Conservation (phyloP, 30 jellyfish, hydroid and myxozoan species). For the Aurelia aurita region DNA sequence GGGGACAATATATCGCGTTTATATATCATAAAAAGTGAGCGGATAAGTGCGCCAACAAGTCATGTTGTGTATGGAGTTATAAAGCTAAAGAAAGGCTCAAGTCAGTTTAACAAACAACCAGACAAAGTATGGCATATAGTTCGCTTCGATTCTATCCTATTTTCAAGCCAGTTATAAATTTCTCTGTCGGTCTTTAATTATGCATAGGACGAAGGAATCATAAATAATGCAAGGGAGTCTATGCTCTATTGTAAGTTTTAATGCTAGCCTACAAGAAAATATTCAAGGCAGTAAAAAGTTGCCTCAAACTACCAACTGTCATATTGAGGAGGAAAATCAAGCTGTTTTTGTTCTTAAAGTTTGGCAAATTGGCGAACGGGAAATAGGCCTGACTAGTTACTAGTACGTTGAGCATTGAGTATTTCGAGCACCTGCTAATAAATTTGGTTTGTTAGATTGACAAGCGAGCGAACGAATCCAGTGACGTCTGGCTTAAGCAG, state of each 20-base stretch:
- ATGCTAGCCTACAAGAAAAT: conserved; percentile 19
- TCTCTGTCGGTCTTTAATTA: conserved; percentile 40
- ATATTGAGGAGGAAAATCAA: neutral
- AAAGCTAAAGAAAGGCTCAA: neutral
- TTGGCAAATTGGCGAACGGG: neutral
- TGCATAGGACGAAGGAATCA: conserved; percentile 64
- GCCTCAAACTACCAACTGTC: conserved; percentile 8
- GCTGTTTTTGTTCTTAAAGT: neutral
- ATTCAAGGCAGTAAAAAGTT: conserved; percentile 16
- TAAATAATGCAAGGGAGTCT: conserved; percentile 67
- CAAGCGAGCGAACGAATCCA: neutral
- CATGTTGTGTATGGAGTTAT: neutral
- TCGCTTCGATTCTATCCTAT: conserved; percentile 27
- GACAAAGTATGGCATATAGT: neutral
- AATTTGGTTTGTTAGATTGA: too few species aligned
- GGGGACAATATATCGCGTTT: too few species aligned
- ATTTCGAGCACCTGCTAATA: too few species aligned
- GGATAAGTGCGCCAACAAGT: too few species aligned
- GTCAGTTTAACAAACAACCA: neutral
- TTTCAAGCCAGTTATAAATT: conserved; percentile 48
- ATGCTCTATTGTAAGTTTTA: conserved; percentile 45
- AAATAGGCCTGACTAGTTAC: neutral
- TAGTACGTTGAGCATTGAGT: too few species aligned
- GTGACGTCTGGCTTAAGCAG: conserved; percentile 43
- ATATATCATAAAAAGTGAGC: too few species aligned